Base-by-base conservation (phyloP, 2,888 invertebrate species). In the Drosophila bunnanda region DNA sequence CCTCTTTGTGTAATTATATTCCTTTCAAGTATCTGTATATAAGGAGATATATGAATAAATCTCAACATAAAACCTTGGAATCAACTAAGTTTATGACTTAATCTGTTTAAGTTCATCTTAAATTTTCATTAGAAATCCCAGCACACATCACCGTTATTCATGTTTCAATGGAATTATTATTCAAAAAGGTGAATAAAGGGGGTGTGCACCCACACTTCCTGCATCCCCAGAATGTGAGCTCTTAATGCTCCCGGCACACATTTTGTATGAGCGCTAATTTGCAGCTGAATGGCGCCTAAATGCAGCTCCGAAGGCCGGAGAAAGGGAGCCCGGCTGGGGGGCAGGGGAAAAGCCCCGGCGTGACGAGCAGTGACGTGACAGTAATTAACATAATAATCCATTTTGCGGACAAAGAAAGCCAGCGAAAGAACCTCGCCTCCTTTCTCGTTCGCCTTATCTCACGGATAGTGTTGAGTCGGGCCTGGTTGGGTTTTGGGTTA, bases 361-460 rank as follows among this genome's bases (percentile, higher is more conserved):
- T 36, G 73, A 70, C 67, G 76, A 32, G 71, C 79, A 83, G 80
- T 76, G 85, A 83, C 80, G 79, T 82, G 80, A 79, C 86, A 80
- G 80, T 83, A 83, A 85, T 83, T 83, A 83, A 80, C 86, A 80
- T 83, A 82, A 83, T 83, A 83, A 83, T 85, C 83, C 72, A 82
- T 82, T 79, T 80, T 73, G 86, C 62, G 76, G 80, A 59, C 70
- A 62, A 69, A 58, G 68, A 82, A 84, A 75, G 77, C 50, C 70
- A 60, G 65, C 48, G 28, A 53, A 53, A 36, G 59, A 58, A 68
- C 60, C 38, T 69, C 57, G 58, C 58, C 58, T 34, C 58, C 38
- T 46, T 46, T 38, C 44, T 30, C 10, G 30, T 53, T 25, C 46
- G 12, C n/a, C 38, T 25, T 25, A 62, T 44, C 55, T 52, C 34